Percentiles rank a stretch among this genome's conserved stretches.
Evolutionary conservation across 1,140 invertebrate genomes (phyloP).

Genomic region (Bathynomus jamesi): DNA sequence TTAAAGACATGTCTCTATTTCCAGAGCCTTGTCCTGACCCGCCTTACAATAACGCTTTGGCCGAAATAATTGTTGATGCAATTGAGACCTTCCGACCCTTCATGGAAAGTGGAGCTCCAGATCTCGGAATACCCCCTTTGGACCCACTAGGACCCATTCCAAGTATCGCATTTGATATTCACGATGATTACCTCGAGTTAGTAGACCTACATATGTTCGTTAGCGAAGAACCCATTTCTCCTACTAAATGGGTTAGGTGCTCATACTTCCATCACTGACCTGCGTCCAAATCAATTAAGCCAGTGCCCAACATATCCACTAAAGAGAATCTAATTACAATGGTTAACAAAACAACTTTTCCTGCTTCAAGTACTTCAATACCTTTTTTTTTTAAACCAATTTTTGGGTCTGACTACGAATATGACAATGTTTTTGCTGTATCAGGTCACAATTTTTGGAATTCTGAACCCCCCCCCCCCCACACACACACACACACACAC

Average conservation of each 20-base stretch:
- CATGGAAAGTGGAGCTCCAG: constrained; percentile 13
- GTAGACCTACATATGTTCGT: not conserved
- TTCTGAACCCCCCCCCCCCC: too few species aligned
- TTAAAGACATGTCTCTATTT: too few species aligned
- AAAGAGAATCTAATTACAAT: too few species aligned
- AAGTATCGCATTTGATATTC: constrained; percentile 14
- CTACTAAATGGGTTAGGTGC: not conserved
- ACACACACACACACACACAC: too few species aligned
- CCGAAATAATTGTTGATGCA: constrained; percentile 14
- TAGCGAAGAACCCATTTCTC: not conserved
- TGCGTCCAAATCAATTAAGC: not conserved
- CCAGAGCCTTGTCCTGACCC: constrained; percentile 28
- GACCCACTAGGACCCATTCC: constrained; percentile 26
- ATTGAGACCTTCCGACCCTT: constrained; percentile 16
- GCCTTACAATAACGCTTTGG: constrained; percentile 17
- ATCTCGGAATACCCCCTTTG: constrained; percentile 22
- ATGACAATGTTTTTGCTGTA: too few species aligned
- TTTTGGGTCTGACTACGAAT: too few species aligned
- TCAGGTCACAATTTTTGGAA: too few species aligned
- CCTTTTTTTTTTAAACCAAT: too few species aligned
- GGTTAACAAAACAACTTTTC: too few species aligned
- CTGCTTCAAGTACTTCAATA: too few species aligned
- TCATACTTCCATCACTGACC: not conserved
- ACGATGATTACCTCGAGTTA: constrained; percentile 12
- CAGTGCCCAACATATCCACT: too few species aligned